A percentile compares a stretch with the other conserved stretches of the same genome.
Conservation (phyloP, 2,888 invertebrate species). For the Agrilus mali region DNA sequence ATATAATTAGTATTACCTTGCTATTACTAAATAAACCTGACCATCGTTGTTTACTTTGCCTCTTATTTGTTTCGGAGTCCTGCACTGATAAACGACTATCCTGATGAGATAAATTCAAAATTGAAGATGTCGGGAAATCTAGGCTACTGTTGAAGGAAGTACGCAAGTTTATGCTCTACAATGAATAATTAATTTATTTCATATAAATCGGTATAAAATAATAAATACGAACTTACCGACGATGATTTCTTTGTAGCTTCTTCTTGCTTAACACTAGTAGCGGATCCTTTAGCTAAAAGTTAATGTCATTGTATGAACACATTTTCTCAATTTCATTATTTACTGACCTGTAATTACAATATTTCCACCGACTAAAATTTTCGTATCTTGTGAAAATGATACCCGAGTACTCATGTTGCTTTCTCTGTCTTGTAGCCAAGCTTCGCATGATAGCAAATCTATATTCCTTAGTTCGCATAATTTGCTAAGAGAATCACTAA, state of each 20-base stretch:
- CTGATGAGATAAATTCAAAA: constrained; percentile 25
- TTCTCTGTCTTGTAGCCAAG: constrained; percentile 51
- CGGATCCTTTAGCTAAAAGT: no score
- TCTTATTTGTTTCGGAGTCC: constrained; percentile 28
- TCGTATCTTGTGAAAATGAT: constrained; percentile 43
- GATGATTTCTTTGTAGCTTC: no score
- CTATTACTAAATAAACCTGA: constrained; percentile 58
- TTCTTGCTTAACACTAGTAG: no score
- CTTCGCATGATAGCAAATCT: constrained; percentile 46
- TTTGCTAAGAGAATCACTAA: constrained; percentile 50
- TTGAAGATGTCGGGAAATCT: constrained; percentile 23
- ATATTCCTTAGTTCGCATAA: constrained; percentile 55
- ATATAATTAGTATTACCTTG: constrained; percentile 29
- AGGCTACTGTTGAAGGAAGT: constrained; percentile 33
- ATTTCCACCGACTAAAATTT: constrained; percentile 52
- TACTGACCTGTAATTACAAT: constrained; percentile 38
- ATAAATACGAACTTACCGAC: no score
- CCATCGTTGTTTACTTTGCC: constrained; percentile 54
- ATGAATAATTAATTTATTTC: constrained; percentile 1
- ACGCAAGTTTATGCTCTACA: constrained; percentile 28
- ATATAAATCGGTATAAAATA: no score
- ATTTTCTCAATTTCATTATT: no score
- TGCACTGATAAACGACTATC: constrained; percentile 18
- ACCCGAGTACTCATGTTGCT: constrained; percentile 48
- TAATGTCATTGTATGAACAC: no score